phyloP scores from a whole-genome alignment of 2,797 vertebrate genomes.

The Melanotaenia trifasciata region DNA sequence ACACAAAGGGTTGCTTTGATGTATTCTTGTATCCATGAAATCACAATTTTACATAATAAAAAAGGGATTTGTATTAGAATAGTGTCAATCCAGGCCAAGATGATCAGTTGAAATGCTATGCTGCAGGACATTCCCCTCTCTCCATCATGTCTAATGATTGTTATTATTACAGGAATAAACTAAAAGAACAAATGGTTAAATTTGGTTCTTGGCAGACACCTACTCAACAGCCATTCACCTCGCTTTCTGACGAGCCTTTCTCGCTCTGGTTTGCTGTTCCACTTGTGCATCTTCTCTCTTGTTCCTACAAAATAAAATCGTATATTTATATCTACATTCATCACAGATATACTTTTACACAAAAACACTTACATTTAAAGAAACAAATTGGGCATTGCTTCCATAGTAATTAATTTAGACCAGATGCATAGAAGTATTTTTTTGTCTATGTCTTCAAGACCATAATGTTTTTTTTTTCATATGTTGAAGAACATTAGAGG shows the following conservation, averaged over 20 bases:
- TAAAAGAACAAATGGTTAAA: not conserved
- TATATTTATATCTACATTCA: not conserved
- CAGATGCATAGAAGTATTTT: not conserved
- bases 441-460: not conserved
- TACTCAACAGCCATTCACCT: slow-evolving; percentile 79
- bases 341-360: not conserved
- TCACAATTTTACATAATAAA: not conserved
- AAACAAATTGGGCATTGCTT: not conserved
- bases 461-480: not conserved
- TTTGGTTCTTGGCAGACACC: slow-evolving; percentile 1
- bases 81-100: not conserved
- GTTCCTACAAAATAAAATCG: slow-evolving; percentile 67
- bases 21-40: not conserved
- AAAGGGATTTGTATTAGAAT: not conserved
- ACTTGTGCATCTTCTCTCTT: slow-evolving; percentile 82
- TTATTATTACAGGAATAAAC: not conserved
- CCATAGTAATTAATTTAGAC: not conserved
- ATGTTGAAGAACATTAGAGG: not conserved
- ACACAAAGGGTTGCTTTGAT: slow-evolving; percentile 4
- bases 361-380: not conserved
- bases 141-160: not conserved
- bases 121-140: not conserved
- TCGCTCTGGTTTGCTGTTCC: slow-evolving; percentile 82
- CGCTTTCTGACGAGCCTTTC: slow-evolving; percentile 88
- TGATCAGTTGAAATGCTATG: not conserved